These are phyloP conservation scores for Caenorhabditis wallacei DNA, from an alignment of 2,888 invertebrate species.

Conservation along the genomic window DNA sequence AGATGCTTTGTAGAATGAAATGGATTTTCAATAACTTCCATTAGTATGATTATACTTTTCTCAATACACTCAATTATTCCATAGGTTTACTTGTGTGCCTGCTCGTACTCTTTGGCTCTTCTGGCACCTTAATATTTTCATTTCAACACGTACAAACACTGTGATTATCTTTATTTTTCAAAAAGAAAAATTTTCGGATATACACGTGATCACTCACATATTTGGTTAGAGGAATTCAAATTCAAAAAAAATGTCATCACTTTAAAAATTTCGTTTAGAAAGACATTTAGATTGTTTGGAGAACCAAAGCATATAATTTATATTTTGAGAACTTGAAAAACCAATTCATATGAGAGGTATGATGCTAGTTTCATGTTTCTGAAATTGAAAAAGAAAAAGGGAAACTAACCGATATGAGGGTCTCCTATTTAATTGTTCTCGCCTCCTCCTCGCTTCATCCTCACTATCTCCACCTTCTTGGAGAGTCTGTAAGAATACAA, in stretches of 20 bases:
- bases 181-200: slow-evolving; percentile 8
- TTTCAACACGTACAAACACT: slow-evolving; percentile 13
- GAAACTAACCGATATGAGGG: slow-evolving; percentile 80
- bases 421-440: slow-evolving; percentile 82
- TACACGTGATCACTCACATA: slow-evolving; percentile 15
- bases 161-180: slow-evolving; percentile 10
- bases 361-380: slow-evolving; percentile 10
- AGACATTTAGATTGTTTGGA: slow-evolving; percentile 17
- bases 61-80: slow-evolving; percentile 12
- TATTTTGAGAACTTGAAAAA: background rate
- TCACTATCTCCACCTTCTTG: slow-evolving; percentile 78
- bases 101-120: background rate
- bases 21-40: background rate
- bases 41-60: background rate
- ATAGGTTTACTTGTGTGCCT: background rate
- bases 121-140: background rate
- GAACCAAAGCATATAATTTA: slow-evolving; percentile 17
- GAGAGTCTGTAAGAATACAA: slow-evolving; percentile 59
- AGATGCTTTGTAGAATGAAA: background rate
- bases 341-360: background rate
- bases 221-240: background rate
- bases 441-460: slow-evolving; percentile 81
- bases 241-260: slow-evolving; percentile 15
- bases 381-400: background rate
- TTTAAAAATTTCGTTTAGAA: slow-evolving; percentile 20